Evolutionary conservation across 2,888 invertebrate species (phyloP).

Genomic region (Xanthorhoe designata): DNA sequence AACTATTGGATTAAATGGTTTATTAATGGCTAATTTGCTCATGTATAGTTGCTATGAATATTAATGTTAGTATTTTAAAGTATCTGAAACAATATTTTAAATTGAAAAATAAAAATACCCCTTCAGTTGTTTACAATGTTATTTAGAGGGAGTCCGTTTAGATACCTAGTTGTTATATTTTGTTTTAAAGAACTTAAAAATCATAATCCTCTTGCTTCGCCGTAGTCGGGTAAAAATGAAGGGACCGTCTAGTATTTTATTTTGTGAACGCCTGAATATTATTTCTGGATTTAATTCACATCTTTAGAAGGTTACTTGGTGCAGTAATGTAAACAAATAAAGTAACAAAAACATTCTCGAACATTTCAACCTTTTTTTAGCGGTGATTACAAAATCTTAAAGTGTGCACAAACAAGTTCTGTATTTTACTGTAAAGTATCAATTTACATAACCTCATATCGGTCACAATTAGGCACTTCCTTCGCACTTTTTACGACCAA

Average conservation of each 20-base stretch:
- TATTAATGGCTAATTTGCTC: conserved; percentile 6
- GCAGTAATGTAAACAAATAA: too few species aligned
- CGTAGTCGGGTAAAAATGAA: too few species aligned
- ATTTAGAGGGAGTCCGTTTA: background rate
- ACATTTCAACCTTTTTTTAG: background rate
- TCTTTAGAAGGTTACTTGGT: too few species aligned
- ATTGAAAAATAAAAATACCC: background rate
- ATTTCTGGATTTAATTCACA: too few species aligned
- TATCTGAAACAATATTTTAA: conserved; percentile 5
- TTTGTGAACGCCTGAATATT: too few species aligned
- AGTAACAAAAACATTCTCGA: background rate
- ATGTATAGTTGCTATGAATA: background rate
- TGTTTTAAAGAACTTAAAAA: too few species aligned
- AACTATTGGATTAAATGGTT: conserved; percentile 1
- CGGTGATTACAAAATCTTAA: conserved; percentile 12
- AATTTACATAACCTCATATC: conserved; percentile 40
- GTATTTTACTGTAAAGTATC: conserved; percentile 33
- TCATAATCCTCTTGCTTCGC: too few species aligned
- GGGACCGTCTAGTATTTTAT: too few species aligned
- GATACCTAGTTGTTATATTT: too few species aligned
- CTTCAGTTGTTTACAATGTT: background rate
- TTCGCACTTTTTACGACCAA: conserved; percentile 50
- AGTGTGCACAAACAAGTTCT: conserved; percentile 18
- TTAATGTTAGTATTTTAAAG: background rate
- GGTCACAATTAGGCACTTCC: conserved; percentile 44